Evolutionary conservation across 2,113 vertebrate species (phyloP).

Genomic region (Neotragus moschatus): DNA sequence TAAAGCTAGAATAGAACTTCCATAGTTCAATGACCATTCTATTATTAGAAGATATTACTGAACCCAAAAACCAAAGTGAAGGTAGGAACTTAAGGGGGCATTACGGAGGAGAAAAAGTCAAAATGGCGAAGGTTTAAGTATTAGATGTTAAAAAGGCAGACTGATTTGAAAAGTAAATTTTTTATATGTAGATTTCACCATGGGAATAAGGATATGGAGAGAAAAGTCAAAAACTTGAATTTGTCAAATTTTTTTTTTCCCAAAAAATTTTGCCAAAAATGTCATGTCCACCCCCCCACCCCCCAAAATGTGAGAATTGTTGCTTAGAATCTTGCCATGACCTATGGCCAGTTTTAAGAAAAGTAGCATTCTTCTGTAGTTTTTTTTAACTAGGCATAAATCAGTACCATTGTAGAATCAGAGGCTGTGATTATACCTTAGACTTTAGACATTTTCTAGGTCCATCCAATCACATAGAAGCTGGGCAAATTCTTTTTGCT

Average conservation of each 20-base stretch:
- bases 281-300: fast-evolving
- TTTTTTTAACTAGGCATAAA: not conserved
- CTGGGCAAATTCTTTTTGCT: not conserved
- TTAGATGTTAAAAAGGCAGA: not conserved
- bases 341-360: conserved; percentile 56
- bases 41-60: not conserved
- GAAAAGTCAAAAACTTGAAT: conserved; percentile 35
- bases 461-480: not conserved
- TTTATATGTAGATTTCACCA: conserved; percentile 19
- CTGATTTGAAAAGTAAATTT: conserved; percentile 38
- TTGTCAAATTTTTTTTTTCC: not conserved
- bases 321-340: conserved; percentile 38
- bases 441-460: conserved; percentile 21
- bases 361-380: conserved; percentile 26
- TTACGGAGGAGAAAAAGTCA: not conserved
- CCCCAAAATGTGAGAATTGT: not conserved
- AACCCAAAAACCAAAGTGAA: not conserved
- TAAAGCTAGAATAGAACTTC: not conserved
- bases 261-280: not conserved
- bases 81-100: not conserved
- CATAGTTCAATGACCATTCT: not conserved
- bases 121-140: conserved; percentile 3
- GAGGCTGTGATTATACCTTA: not conserved
- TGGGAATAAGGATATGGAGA: conserved; percentile 9
- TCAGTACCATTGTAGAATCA: not conserved